Conservation (phyloP, 2,888 invertebrate species). For the Gordius sp. region DNA sequence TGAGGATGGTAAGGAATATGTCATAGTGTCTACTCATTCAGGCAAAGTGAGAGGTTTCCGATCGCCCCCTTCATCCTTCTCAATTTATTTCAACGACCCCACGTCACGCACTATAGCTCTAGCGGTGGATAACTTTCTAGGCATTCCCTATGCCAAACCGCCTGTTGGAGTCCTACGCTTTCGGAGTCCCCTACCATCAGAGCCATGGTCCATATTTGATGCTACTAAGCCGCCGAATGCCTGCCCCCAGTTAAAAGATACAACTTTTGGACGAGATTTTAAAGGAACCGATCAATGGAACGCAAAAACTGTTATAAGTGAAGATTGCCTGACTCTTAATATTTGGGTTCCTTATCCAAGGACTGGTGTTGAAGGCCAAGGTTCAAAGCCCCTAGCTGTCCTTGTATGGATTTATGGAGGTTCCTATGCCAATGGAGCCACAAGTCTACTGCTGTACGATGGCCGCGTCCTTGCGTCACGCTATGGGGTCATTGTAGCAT, state of each 20-base stretch:
- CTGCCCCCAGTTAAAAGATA: slow-evolving; percentile 66
- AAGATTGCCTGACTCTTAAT: slow-evolving; percentile 80
- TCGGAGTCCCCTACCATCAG: slow-evolving; percentile 54
- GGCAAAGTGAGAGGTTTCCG: not conserved
- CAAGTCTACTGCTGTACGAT: slow-evolving; percentile 76
- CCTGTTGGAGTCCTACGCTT: slow-evolving; percentile 49
- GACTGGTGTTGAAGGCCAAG: slow-evolving; percentile 20
- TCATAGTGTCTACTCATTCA: not conserved
- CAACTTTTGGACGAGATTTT: slow-evolving; percentile 56
- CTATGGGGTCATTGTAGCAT: slow-evolving; percentile 62
- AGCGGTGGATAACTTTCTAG: slow-evolving; percentile 26
- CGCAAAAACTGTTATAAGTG: slow-evolving; percentile 68
- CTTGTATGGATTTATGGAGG: slow-evolving; percentile 58
- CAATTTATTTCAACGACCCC: not conserved
- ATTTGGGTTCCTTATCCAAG: slow-evolving; percentile 52
- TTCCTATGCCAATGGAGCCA: slow-evolving; percentile 52
- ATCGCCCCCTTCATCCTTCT: not conserved
- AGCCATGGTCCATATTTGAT: slow-evolving; percentile 52
- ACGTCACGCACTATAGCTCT: too few relatives aligned
- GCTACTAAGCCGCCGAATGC: slow-evolving; percentile 57
- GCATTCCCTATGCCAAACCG: slow-evolving; percentile 53
- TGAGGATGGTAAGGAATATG: too few relatives aligned
- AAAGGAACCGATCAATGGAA: slow-evolving; percentile 59
- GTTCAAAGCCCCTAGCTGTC: too few relatives aligned
- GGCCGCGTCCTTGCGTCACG: slow-evolving; percentile 58